phyloP scores from a whole-genome alignment of 2,888 invertebrate species.

The Polyommatus iphigenia region DNA sequence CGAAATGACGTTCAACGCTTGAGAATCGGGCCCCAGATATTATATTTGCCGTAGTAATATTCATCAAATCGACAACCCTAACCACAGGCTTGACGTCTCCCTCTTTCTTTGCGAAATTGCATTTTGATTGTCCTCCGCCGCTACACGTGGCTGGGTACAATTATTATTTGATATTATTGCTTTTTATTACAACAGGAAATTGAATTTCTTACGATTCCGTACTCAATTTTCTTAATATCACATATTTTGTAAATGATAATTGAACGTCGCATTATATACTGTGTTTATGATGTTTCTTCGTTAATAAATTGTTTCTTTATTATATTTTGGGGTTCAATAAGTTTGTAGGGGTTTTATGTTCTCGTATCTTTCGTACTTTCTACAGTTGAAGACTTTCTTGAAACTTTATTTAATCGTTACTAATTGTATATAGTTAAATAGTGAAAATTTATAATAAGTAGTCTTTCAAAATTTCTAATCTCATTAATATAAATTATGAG shows the following conservation, averaged over 20 bases:
- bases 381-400: neutral
- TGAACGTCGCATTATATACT: conserved; percentile 4
- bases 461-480: too few species aligned
- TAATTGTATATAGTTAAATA: too few species aligned
- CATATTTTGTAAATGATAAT: conserved; percentile 25
- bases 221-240: conserved; percentile 29
- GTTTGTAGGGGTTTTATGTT: neutral
- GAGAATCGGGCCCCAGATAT: neutral
- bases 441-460: too few species aligned
- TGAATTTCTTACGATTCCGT: conserved; percentile 39
- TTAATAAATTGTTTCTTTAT: neutral
- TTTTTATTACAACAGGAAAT: conserved; percentile 54
- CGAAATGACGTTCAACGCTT: too few species aligned
- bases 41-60: neutral
- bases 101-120: conserved; percentile 57
- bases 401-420: neutral
- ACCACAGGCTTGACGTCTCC: conserved; percentile 11
- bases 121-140: conserved; percentile 62
- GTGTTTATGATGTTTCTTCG: conserved; percentile 6
- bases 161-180: conserved; percentile 68
- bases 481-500: too few species aligned
- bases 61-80: conserved; percentile 16
- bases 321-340: neutral
- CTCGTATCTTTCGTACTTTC: neutral
- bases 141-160: conserved; percentile 63